phyloP scores from a whole-genome alignment of 2,888 invertebrate species.

The Exocentrus adspersus region DNA sequence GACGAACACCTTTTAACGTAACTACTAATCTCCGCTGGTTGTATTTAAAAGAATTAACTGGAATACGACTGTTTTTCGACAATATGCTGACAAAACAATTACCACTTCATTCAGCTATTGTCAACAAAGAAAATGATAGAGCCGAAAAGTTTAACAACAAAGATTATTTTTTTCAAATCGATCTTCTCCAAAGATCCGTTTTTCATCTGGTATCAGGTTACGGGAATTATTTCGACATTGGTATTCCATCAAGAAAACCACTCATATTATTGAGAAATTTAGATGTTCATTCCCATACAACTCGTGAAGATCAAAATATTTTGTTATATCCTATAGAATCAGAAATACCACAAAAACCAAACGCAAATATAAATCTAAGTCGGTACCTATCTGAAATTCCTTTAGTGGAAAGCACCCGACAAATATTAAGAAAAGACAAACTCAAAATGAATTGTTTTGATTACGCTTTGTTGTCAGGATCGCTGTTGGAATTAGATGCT shows the following conservation, averaged over 20 bases:
- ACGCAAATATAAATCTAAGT: background rate
- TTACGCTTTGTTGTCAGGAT: constrained; percentile 11
- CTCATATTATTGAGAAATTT: background rate
- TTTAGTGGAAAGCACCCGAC: background rate
- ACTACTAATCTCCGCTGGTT: background rate
- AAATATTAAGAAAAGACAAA: background rate
- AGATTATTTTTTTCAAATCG: background rate
- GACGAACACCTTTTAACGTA: constrained; percentile 20
- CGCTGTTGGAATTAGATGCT: constrained; percentile 11
- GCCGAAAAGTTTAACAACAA: background rate
- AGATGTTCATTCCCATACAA: background rate
- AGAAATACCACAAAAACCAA: background rate
- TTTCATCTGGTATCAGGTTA: constrained; percentile 21
- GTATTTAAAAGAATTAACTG: constrained; percentile 19
- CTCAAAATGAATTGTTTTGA: background rate
- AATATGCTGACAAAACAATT: constrained; percentile 9
- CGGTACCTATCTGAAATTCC: background rate
- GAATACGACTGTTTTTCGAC: constrained; percentile 26
- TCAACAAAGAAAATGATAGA: constrained; percentile 1
- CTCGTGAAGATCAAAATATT: background rate
- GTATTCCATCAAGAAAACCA: background rate
- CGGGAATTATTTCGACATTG: constrained; percentile 18
- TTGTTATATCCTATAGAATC: background rate
- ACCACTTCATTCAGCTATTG: constrained; percentile 6
- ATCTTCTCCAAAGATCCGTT: constrained; percentile 18